phyloP scores from a whole-genome alignment of 1,140 invertebrate genomes.

The Idris sp. region DNA sequence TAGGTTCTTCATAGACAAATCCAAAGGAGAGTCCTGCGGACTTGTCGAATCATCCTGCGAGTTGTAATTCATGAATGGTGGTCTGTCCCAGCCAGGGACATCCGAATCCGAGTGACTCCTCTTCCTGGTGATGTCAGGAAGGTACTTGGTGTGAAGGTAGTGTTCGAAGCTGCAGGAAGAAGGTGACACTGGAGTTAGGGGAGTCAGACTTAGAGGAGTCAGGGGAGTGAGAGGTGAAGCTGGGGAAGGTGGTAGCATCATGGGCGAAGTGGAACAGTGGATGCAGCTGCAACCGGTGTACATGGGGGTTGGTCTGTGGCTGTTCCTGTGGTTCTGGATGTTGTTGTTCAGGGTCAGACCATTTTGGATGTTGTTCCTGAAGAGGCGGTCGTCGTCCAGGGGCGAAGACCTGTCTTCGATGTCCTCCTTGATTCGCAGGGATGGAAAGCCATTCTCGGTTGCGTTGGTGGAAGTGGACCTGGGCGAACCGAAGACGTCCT shows the following conservation, averaged over 20 bases:
- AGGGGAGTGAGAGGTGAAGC: conserved; percentile 80
- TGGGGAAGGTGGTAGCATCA: conserved; percentile 72
- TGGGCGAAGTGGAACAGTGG: conserved; percentile 68
- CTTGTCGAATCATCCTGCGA: conserved; percentile 69
- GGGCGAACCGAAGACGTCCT: conserved; percentile 72
- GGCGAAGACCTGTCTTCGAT: conserved; percentile 40
- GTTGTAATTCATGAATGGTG: conserved; percentile 60
- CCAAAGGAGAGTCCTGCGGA: conserved; percentile 90
- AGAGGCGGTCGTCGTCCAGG: conserved; percentile 61
- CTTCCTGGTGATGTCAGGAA: conserved; percentile 83
- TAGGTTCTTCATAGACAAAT: conserved; percentile 86
- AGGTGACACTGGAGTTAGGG: conserved; percentile 77
- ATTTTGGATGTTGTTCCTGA: conserved; percentile 53
- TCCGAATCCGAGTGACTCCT: conserved; percentile 88
- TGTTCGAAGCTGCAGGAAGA: conserved; percentile 83
- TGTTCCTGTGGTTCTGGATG: conserved; percentile 50
- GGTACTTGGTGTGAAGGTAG: conserved; percentile 86
- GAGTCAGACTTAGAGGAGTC: conserved; percentile 81
- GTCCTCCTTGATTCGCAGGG: conserved; percentile 68
- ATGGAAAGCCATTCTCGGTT: conserved; percentile 54
- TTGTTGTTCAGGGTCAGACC: conserved; percentile 48
- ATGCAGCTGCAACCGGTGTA: conserved; percentile 70
- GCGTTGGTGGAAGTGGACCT: conserved; percentile 69
- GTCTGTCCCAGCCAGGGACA: conserved; percentile 78
- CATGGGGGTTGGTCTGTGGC: conserved; percentile 54